Base-by-base conservation (phyloP, 2,888 invertebrate species). In the Teinopalpus imperialis region DNA sequence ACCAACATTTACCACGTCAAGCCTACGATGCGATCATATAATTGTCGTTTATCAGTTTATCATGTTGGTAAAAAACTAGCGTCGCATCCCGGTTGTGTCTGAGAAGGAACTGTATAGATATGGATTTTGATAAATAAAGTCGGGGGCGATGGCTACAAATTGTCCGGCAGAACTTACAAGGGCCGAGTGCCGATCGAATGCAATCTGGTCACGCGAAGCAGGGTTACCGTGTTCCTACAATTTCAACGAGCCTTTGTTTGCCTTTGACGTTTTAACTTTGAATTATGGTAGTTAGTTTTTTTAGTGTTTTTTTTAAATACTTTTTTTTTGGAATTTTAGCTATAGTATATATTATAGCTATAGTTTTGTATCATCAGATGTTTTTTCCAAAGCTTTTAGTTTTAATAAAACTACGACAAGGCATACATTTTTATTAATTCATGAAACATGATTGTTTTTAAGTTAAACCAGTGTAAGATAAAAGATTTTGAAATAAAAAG, bases 11-110 rank as follows among this genome's bases (percentile, higher is more conserved):
- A 78, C n/a, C n/a, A n/a, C n/a, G n/a, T n/a, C n/a, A 59, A 73
- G 61, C 63, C 64, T 52, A 56, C 66, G 81, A 80, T 81, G 57
- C 52, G 51, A 80, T 81, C 79, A 53, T 49, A 50, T 75, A 77
- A 79, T 82, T 78, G 74, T 74, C 53, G 56, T 60, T 43, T 78
- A 74, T 77, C 74, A 63, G 57, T 54, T 52, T 59, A 75, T 72
- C 69, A 45, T 46, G 53, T 59, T 62, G 51, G 45, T 34, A 78
- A 86, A 85, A 86, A 87, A 68, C 74, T 79, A 75, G 76, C 71
- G 70, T 63, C 63, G 72, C 79, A 70, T 85, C 86, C 81, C 61
- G 50, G 46, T 54, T 51, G 50, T 57, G 49, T 50, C 34, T 43
- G 40, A 54, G 29, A 35, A 52, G 57, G 59, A 51, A 49, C 49